Base-by-base conservation (phyloP, 2,113 vertebrate genomes). In the Terrapene triunguis region DNA sequence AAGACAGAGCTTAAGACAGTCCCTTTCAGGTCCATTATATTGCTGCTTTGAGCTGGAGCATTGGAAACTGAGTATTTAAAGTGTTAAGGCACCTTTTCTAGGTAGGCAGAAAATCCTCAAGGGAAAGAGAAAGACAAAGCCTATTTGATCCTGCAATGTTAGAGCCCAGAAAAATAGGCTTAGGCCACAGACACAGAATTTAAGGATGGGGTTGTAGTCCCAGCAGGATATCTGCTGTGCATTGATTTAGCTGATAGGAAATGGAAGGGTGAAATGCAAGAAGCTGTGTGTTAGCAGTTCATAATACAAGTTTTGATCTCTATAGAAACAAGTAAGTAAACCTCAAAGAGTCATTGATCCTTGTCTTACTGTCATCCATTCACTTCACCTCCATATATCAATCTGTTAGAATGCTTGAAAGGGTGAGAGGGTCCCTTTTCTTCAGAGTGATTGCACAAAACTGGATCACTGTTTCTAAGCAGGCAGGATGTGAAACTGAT, bases 241-340 rank as follows among this genome's bases (percentile, higher is more conserved):
- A 16, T 27, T 48, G 87, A 88, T 82, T 35, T 80, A 55, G 88
- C 32, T 89, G 91, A 87, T 72, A 96, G 76, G 19, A 87, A 94
- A 82, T 42, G 79, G 96, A 44, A 42, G 25, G 13, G 54, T 79
- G 87, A 96, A 96, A 89, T 51, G 21, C 89, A 87, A 90, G 86
- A 76, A 69, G 83, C n/a, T 44, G 51, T 72, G 35, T 62, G 89
- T 81, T 91, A 88, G 81, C 88, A 84, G 83, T 84, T 96, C 88
- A 42, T 79, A 54, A 27, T 85, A 54, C 62, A 95, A 94, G 62
- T 95, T 97, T 90, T 91, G 94, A 94, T 97, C 57, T 86, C 88
- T 86, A 65, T 80, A 96, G 97, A 96, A 97, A 93, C 80, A 96
- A 80, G 82, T 93, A 97, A 96, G 90, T 89, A 95, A 97, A 95